Base-by-base conservation (phyloP, 2,888 invertebrate species). In the Malthinus seriepunctatus region DNA sequence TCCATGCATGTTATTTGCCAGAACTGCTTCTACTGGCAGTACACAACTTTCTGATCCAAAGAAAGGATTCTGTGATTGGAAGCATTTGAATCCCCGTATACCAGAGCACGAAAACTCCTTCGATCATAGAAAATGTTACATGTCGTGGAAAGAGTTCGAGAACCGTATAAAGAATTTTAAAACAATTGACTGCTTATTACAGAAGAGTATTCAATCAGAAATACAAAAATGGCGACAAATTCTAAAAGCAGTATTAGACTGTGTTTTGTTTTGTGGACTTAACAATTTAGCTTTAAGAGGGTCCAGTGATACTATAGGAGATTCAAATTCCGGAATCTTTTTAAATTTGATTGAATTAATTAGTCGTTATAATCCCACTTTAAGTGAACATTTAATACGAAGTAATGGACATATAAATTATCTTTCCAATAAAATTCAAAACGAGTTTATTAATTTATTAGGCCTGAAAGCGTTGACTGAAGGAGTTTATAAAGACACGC, bases 241-340 rank as follows among this genome's bases (percentile, higher is more conserved):
- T 12, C 8, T 49, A 8, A 49, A 14, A 49, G 8, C 9, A 9
- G 23, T 49, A 8, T 8, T 49, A 7, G 37, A 46, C 31, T 44
- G 44, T 23, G 37, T 53, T 8, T 31, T 53, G 8, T 31, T 44
- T 23, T 53, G 53, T 34, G 53, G 46, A 9, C 23, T 12, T 4
- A 53, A 46, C 10, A 53, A 45, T 37, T 46, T 53, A 15, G 34
- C 35, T 46, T 35, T 53, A 35, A 33, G 53, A 37, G 53, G 46
- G n/a, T n/a, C n/a, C n/a, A n/a, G n/a, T n/a, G n/a, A n/a, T n/a
- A n/a, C n/a, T n/a, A n/a, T n/a, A n/a, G n/a, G n/a, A n/a, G n/a
- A n/a, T n/a, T n/a, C n/a, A n/a, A n/a, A n/a, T n/a, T n/a, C n/a
- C n/a, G n/a, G n/a, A n/a, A n/a, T n/a, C n/a, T n/a, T n/a, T n/a